Evolutionary conservation across 1,140 invertebrate genomes (phyloP).

Genomic region (Tribolium castaneum): DNA sequence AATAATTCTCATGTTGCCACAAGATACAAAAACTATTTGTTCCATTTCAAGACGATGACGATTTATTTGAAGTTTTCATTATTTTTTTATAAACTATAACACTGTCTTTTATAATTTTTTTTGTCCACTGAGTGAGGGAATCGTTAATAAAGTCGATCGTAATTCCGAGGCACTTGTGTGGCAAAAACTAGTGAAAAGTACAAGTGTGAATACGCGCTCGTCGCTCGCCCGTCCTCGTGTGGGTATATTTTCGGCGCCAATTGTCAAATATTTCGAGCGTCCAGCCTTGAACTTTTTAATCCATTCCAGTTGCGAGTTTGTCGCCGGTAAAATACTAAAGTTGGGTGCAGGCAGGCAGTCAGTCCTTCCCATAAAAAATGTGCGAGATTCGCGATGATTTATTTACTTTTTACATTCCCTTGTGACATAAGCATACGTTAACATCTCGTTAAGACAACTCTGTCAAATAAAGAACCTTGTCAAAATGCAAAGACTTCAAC

Average conservation of each 20-base stretch:
- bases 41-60: too few species aligned
- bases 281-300: conserved; percentile 32
- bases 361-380: background rate
- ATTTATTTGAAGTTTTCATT: too few species aligned
- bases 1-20: too few species aligned
- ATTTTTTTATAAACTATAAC: too few species aligned
- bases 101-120: too few species aligned
- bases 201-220: background rate
- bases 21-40: too few species aligned
- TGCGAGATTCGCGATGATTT: conserved; percentile 31
- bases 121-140: too few species aligned
- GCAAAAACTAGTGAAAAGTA: too few species aligned
- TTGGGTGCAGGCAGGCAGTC: background rate
- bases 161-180: too few species aligned
- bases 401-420: conserved; percentile 33
- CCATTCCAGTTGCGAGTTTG: conserved; percentile 24
- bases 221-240: background rate
- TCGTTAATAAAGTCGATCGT: too few species aligned
- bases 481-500: conserved; percentile 37
- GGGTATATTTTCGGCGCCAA: conserved; percentile 31
- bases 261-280: conserved; percentile 28
- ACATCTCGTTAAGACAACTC: conserved; percentile 32
- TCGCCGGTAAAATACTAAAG: conserved; percentile 12
- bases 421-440: conserved; percentile 35
- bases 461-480: conserved; percentile 41